Evolutionary conservation across 2,113 vertebrate genomes (phyloP), one percentile per base, ranked within the genome.

Genomic region (Xyrauchen texanus): DNA sequence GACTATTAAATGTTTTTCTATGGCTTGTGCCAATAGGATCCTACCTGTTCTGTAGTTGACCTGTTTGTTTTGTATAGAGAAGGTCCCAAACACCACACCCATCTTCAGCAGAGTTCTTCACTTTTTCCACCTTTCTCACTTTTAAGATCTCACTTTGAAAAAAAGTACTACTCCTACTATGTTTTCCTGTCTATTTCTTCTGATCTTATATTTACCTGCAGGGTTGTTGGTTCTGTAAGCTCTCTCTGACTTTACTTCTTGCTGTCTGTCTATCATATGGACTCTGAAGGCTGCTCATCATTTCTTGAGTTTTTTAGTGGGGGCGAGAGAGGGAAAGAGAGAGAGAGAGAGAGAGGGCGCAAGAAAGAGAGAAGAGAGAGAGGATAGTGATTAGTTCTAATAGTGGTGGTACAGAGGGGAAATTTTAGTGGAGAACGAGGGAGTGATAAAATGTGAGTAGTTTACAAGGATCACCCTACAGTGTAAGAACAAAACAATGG

Each of bases 81-180:
- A 89, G 9, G 84, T 89, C 21, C 88, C 86, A 11, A 89, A 80
- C 5, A 89, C 85, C n/a, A 89, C 66, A 12, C 88, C 88, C 88
- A 89, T 89, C 65, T 78, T 76, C 16, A 68, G 57, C 16, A 7
- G 1, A 10, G 16, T 79, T 53, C 44, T 51, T 51, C 68, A 5
- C 68, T 53, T 63, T 70, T 51, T 34, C 21, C 52, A 68, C 55
- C 64, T 63, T 55, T 4, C 9, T 16, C 8, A 49, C 65, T 64
- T 64, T 67, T 62, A 6, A 62, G 51, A 68, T 68, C 15, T 68
- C 13, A 52, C 10, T 47, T 62, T 66, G 52, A 62, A 68, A 65
- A 44, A 72, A 57, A 1, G 47, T 47, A n/a, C 53, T 70, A 49
- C 3, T 82, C 52, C 72, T 60, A 34, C 3, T 34, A 34, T 58